These are phyloP conservation scores for Paralichthys olivaceus DNA, from an alignment of 2,113 vertebrate species.

Conservation along the genomic window DNA sequence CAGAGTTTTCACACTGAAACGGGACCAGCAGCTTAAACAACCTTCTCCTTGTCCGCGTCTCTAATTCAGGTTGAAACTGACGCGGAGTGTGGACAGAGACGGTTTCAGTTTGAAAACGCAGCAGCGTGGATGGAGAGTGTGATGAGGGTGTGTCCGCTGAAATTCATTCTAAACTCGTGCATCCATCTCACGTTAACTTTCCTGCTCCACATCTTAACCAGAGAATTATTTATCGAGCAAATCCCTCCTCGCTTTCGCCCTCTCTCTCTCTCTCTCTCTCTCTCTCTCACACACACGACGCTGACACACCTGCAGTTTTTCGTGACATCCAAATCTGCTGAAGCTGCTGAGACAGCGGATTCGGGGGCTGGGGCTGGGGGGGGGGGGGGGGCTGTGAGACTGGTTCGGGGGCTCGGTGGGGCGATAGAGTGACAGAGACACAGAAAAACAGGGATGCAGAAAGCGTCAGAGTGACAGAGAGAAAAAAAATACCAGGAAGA, in stretches of 20 bases:
- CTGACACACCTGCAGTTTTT: conserved; percentile 74
- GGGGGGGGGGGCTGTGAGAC: conserved; percentile 6
- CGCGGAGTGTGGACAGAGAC: no score
- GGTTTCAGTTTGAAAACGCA: no score
- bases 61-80: no score
- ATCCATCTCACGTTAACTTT: conserved; percentile 56
- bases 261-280: no score
- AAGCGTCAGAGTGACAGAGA: conserved; percentile 59
- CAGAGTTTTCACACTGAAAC: no score
- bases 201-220: conserved; percentile 46
- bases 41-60: no score
- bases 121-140: no score
- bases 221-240: conserved; percentile 68
- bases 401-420: conserved; percentile 31
- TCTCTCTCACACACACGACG: conserved; percentile 8
- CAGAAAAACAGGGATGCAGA: conserved; percentile 56
- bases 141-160: no score
- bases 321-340: conserved; percentile 67
- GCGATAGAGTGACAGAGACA: conserved; percentile 59
- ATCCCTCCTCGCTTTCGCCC: conserved; percentile 35
- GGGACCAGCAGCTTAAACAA: no score
- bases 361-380: not conserved
- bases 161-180: conserved; percentile 9
- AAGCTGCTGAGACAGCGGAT: conserved; percentile 76
- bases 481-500: conserved; percentile 40